Percentiles rank a stretch among this genome's conserved stretches.
phyloP scores from a whole-genome alignment of 2,113 vertebrate genomes.

The Bujurquina vittata region DNA sequence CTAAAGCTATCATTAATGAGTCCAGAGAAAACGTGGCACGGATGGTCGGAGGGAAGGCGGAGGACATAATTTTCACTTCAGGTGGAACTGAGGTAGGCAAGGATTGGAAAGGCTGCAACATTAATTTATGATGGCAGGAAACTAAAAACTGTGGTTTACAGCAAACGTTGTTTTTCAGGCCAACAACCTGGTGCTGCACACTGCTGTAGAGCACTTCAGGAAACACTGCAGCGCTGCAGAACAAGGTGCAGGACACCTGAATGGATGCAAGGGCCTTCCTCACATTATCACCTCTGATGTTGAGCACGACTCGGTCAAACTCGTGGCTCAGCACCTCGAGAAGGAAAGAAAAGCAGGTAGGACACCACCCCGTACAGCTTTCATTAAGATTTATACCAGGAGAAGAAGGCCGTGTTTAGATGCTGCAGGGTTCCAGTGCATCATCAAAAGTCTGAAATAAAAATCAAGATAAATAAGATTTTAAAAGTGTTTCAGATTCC shows the following conservation, averaged over 20 bases:
- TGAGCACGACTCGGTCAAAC: conserved; percentile 91
- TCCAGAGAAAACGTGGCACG: conserved; percentile 86
- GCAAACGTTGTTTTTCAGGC: conserved; percentile 76
- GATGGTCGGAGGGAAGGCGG: conserved; percentile 86
- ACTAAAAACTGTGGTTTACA: neutral
- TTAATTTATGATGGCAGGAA: neutral
- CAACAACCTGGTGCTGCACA: conserved; percentile 93
- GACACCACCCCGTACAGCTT: neutral
- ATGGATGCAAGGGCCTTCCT: conserved; percentile 61
- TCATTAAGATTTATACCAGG: neutral
- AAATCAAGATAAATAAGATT: neutral
- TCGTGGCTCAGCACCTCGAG: conserved; percentile 82
- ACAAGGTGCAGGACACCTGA: neutral
- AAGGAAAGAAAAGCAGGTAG: conserved; percentile 82
- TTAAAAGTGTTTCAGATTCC: neutral
- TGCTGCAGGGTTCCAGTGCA: neutral
- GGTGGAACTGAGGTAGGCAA: conserved; percentile 92
- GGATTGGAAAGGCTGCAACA: neutral
- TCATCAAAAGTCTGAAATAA: neutral
- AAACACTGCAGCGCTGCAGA: conserved; percentile 34
- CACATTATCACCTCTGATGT: conserved; percentile 88
- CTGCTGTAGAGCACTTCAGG: conserved; percentile 81
- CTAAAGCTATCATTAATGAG: conserved; percentile 82
- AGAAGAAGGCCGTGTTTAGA: no score
- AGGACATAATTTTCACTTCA: conserved; percentile 92